Conservation (phyloP, 2,113 vertebrate genomes). For the Pomatostomus ruficeps region DNA sequence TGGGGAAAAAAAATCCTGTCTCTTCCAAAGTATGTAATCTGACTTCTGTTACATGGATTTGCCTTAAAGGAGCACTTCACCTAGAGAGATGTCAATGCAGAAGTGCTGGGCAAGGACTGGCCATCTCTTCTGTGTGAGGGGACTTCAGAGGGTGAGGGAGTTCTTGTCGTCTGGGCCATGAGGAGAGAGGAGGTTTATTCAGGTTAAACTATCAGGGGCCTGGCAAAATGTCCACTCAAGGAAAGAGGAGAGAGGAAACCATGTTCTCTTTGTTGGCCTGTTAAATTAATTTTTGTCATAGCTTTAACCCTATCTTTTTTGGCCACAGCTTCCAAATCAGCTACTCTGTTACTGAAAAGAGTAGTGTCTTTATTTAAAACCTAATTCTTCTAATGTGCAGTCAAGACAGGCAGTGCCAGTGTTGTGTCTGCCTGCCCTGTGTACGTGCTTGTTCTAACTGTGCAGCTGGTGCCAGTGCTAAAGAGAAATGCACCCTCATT, state of each 20-base stretch:
- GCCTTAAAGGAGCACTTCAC: background rate
- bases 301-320: background rate
- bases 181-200: background rate
- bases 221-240: background rate
- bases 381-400: background rate
- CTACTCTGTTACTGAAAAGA: background rate
- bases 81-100: rapidly evolving
- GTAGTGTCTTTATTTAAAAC: background rate
- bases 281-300: background rate
- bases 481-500: background rate
- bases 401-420: background rate
- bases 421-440: background rate
- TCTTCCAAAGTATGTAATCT: background rate
- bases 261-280: no score
- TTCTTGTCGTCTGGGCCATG: rapidly evolving
- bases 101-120: background rate
- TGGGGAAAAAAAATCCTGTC: background rate
- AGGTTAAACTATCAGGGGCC: background rate
- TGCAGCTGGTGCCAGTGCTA: background rate
- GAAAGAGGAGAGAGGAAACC: background rate
- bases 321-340: background rate
- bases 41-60: background rate
- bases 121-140: background rate
- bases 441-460: background rate
- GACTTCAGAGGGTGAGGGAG: background rate